These are phyloP conservation scores for Oscarella lobularis DNA, from an alignment of 37 sponge, comb jelly and placozoan species.

Conservation along the genomic window DNA sequence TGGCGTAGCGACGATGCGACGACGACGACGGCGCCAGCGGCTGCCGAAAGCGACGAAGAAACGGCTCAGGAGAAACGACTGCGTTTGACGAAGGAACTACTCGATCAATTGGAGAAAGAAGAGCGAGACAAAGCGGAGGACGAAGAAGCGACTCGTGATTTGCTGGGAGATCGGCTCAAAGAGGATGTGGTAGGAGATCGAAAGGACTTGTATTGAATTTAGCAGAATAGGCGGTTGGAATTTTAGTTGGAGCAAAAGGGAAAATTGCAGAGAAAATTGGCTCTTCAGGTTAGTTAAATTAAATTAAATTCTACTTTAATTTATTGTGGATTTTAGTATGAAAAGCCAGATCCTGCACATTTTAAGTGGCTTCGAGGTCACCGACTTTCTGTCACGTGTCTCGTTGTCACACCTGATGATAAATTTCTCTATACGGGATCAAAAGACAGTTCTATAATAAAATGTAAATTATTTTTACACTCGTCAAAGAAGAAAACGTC, in stretches of 20 bases:
- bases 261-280: conserved; percentile 49
- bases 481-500: too few relatives aligned
- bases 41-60: conserved; percentile 33
- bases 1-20: neutral
- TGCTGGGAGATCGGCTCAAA: conserved; percentile 57
- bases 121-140: conserved; percentile 25
- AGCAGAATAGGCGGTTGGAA: neutral
- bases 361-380: conserved; percentile 47
- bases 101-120: conserved; percentile 48
- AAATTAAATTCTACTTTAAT: neutral
- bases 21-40: neutral
- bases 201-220: neutral
- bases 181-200: conserved; percentile 52
- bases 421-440: conserved; percentile 53
- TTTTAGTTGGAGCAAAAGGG: conserved; percentile 51
- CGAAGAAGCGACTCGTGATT: conserved; percentile 42
- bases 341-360: conserved; percentile 22
- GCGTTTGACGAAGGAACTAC: conserved; percentile 88
- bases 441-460: conserved; percentile 81
- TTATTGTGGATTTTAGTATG: conserved; percentile 21
- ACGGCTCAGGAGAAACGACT: conserved; percentile 85
- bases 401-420: conserved; percentile 53
- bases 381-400: conserved; percentile 65
- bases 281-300: conserved; percentile 29
- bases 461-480: conserved; percentile 39